Conservation (phyloP, 2,797 vertebrate genomes). For the Rhodeus uyekii region DNA sequence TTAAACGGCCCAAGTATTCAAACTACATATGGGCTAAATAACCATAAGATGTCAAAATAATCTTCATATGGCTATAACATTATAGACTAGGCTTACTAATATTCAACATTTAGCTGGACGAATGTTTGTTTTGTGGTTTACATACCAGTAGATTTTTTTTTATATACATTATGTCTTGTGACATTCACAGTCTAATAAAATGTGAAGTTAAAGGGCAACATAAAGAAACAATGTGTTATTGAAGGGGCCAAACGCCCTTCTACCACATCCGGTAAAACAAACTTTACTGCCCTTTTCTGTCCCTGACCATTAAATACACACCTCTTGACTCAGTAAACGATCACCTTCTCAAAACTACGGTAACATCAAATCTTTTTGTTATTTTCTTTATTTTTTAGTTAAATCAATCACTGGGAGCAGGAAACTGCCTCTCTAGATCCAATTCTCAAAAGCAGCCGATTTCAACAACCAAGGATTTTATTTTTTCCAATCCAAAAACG, state of each 20-base stretch:
- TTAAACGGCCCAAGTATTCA: not conserved
- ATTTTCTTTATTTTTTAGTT: too few relatives aligned
- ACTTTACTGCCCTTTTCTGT: slow-evolving; percentile 65
- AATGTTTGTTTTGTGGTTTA: too few relatives aligned
- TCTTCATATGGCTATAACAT: not conserved
- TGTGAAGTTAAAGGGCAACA: slow-evolving; percentile 55
- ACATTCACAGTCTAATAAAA: slow-evolving; percentile 54
- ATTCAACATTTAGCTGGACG: not conserved
- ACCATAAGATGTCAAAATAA: not conserved
- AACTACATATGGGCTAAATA: not conserved
- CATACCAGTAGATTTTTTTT: too few relatives aligned
- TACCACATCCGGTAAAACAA: slow-evolving; percentile 51
- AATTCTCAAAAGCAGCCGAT: slow-evolving; percentile 17
- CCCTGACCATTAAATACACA: slow-evolving; percentile 44
- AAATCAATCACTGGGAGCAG: not conserved
- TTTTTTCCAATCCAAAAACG: slow-evolving; percentile 56
- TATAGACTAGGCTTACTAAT: too few relatives aligned
- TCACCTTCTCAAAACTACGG: not conserved
- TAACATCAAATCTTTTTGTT: slow-evolving; percentile 21
- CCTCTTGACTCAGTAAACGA: slow-evolving; percentile 30
- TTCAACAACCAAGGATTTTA: slow-evolving; percentile 59
- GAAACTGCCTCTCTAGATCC: not conserved
- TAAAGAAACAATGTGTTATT: slow-evolving; percentile 28
- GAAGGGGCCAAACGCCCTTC: slow-evolving; percentile 55
- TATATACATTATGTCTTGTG: too few relatives aligned